Base-by-base conservation (phyloP, 2,888 invertebrate genomes). In the Drosophila testacea region DNA sequence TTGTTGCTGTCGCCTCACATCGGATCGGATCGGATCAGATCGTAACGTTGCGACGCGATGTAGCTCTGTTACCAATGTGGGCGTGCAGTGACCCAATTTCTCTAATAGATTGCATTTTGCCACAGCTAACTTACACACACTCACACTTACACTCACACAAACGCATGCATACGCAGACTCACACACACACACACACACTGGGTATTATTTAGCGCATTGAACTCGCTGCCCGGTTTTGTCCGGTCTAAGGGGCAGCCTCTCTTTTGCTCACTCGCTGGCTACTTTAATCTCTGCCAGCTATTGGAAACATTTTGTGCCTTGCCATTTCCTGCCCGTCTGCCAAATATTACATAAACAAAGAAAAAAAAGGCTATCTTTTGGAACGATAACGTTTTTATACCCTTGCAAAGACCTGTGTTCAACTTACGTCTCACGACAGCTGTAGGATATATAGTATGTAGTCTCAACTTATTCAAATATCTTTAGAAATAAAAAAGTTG, bases 41-140 rank as follows among this genome's bases (percentile, higher is more conserved):
- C 72, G 50, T 68, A 72, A 66, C 48, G 32, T n/a, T 10, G 41
- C 32, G 30, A 32, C 27, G 39, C 32, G n/a, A 47, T 6, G 41
- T 34, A 36, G 44, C 57, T 64, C 64, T 81, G 74, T 79, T 79
- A 83, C 81, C 83, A 83, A 79, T 77, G 83, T 83, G 81, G 86
- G 83, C 86, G 83, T 83, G 86, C 86, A 83, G 79, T 83, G 83
- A 86, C 81, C 83, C 70, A 86, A 83, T 83, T 83, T 83, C 68
- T 79, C 79, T 86, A 86, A 83, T 83, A 83, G 83, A 83, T 79
- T 83, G 86, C 83, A 81, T 81, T 83, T 83, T 79, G 83, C 81
- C 64, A 70, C 83, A 69, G 73, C 60, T 48, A 62, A 57, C 60
- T 42, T 28, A 27, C 66, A 51, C 41, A 47, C 47, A 44, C 41